Evolutionary conservation across 2,888 invertebrate genomes (phyloP), one percentile per base, ranked within the genome.

Genomic region (Brachyptera putata): DNA sequence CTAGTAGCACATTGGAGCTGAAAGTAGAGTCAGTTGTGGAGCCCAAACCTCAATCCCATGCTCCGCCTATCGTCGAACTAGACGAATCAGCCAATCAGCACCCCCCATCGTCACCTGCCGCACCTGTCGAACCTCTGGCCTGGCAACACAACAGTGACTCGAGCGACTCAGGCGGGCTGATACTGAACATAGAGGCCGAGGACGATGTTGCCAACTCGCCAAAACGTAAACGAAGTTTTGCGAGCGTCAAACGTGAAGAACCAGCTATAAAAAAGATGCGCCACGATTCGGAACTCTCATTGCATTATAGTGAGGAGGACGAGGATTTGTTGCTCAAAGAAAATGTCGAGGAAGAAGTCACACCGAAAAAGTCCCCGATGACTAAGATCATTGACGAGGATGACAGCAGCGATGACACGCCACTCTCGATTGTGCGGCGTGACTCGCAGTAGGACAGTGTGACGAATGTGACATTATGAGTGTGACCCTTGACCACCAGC

Each of bases 281-380:
- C 64, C 80, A 86, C 64, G 86, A 84, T 66, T 86, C 86, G 58
- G 85, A 86, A 62, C 79, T 87, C 58, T 85, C 86, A 61, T 79
- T 86, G 61, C 86, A 87, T 75, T 87, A 86, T 75, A 85, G 86
- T 71, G 87, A 63, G 21, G 87, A 63, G 21, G 64, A 87, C 67
- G 87, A 87, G 61, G 86, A 86, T 67, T 16, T 36, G 53, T 5
- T 30, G 30, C 34, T 21, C 9, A 34, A 53, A n/a, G 53, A 53
- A 34, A 14, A 24, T 14, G 34, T 3, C 18, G 36, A 53, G 4
- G 34, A 53, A 14, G n/a, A 13, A 18, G 21, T 22, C 3, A 16
- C 24, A 25, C 22, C 22, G 22, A 25, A 13, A 3, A 53, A 30
- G 21, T 53, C 53, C 3, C 53, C 53, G 34, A 7, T 16, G 26